Evolutionary conservation across 2,888 invertebrate genomes (phyloP), one percentile per base, ranked within the genome.

Genomic region (Molanna angustata): DNA sequence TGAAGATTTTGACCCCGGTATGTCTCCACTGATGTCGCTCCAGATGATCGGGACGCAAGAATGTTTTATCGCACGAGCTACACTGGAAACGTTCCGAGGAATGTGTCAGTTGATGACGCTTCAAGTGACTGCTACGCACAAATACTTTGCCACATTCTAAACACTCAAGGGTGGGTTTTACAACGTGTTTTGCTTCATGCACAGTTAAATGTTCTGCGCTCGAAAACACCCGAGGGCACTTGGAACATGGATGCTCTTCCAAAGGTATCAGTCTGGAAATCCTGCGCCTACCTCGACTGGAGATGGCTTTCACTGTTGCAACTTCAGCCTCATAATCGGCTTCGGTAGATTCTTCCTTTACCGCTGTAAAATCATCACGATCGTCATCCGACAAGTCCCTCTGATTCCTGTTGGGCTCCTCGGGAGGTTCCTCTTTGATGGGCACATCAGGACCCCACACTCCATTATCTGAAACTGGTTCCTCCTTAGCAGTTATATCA

Each of bases 51-150:
- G 66, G 61, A 9, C 65, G 54, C 1, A 59, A 65, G 56, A 71
- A 72, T 35, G 66, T 64, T 59, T 69, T 71, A 4, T 64, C 62
- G 59, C 72, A 73, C 32, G 64, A 61, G 11, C 64, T 64, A 50
- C 72, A 73, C 9, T 60, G 51, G 58, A 64, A 69, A 4, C 69
- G 69, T 58, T 70, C 68, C 11, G 62, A 60, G 3, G 67, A 67
- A 62, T 72, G 71, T 1, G 68, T 65, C 2, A 64, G 60, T 56
- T 67, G 60, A 56, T 72, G 72, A n/a, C 71, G 62, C 54, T 69
- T 70, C 27, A 70, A 56, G 58, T 71, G 69, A 52, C 66, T 69
- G 3, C 63, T 44, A 48, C 64, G 66, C 42, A 64, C 63, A 31
- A 52, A 54, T n/a, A 14, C 33, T 37, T 56, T 60, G 14, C 46